Evolutionary conservation across 2,888 invertebrate species (phyloP).

Genomic region (Mayetiola destructor): DNA sequence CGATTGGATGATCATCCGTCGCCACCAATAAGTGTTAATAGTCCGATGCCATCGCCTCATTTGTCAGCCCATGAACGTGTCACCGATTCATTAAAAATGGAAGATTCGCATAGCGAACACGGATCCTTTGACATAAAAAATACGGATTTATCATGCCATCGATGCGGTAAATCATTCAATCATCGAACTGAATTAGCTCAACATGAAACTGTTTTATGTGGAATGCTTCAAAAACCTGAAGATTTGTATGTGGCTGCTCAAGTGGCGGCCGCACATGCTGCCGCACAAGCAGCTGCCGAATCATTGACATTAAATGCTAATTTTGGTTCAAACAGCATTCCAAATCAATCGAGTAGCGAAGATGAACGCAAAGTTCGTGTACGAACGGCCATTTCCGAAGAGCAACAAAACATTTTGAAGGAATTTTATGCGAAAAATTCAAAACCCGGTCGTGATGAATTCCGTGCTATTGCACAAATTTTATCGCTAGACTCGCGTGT

Average conservation of each 20-base stretch:
- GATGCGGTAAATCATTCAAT: conserved; percentile 44
- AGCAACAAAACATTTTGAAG: conserved; percentile 78
- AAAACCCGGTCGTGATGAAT: conserved; percentile 85
- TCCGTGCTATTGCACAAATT: conserved; percentile 71
- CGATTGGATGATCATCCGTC: not conserved
- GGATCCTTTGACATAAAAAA: conserved; percentile 16
- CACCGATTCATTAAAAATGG: conserved; percentile 14
- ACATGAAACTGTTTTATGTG: conserved; percentile 54
- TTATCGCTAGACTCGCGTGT: conserved; percentile 63
- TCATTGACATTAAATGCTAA: conserved; percentile 18
- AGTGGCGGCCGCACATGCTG: conserved; percentile 49
- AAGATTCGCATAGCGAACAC: conserved; percentile 16
- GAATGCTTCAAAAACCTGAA: conserved; percentile 47
- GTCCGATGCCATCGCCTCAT: conserved; percentile 1
- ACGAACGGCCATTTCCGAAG: conserved; percentile 85
- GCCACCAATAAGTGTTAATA: not conserved
- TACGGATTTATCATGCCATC: conserved; percentile 40
- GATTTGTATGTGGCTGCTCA: conserved; percentile 54
- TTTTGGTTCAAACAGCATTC: not conserved
- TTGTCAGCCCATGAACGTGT: not conserved
- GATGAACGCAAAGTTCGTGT: conserved; percentile 75
- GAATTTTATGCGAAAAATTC: conserved; percentile 82
- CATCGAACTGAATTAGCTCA: conserved; percentile 48
- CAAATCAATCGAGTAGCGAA: conserved; percentile 39
- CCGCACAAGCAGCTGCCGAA: conserved; percentile 59